Conservation (phyloP, 2,888 invertebrate species). For the Cephus runcator region DNA sequence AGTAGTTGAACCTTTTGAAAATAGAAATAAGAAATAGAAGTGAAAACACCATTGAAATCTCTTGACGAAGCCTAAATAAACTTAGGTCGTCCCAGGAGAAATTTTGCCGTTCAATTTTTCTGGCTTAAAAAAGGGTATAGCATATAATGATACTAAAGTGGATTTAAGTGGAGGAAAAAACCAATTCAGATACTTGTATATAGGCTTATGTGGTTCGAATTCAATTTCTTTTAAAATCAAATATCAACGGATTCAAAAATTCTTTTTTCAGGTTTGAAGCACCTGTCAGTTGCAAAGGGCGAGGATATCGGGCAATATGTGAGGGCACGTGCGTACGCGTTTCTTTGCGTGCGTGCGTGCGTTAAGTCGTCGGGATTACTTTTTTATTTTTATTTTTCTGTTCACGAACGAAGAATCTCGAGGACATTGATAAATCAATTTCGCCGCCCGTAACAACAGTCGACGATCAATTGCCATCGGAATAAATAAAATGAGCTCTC, state of each 20-base stretch:
- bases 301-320: not conserved
- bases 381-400: not conserved
- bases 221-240: not conserved
- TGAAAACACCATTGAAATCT: not conserved
- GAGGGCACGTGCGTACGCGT: not conserved
- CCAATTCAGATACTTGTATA: not conserved
- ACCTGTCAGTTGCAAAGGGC: not conserved
- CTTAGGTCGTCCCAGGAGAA: not conserved
- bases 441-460: not conserved
- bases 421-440: not conserved
- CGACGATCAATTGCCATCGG: not conserved
- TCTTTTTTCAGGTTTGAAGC: not conserved
- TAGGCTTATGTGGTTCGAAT: not conserved
- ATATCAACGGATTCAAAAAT: not conserved
- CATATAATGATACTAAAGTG: not conserved
- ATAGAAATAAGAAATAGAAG: not conserved
- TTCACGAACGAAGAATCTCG: not conserved
- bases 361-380: not conserved
- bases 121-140: not conserved
- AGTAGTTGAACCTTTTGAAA: not conserved
- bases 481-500: conserved; percentile 24
- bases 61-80: not conserved
- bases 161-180: not conserved
- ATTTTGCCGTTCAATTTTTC: not conserved
- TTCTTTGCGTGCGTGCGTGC: not conserved